Percentiles rank a stretch among this genome's conserved stretches.
These are phyloP conservation scores for Vidua macroura DNA, from an alignment of 2,113 vertebrate species.

Conservation along the genomic window DNA sequence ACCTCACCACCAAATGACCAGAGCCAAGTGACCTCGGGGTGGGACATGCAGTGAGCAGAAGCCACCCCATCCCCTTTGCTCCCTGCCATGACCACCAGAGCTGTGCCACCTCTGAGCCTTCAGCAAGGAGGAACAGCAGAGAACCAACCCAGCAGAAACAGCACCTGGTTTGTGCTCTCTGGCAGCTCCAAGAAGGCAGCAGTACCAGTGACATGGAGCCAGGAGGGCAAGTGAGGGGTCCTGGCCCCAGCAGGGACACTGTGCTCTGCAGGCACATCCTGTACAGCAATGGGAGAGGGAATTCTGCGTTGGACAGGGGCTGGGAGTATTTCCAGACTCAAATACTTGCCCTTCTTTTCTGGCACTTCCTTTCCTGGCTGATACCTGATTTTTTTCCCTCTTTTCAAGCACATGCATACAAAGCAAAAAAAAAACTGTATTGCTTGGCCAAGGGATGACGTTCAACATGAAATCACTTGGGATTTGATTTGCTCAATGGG, in stretches of 20 bases:
- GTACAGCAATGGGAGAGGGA: background rate
- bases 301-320: background rate
- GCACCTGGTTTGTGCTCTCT: background rate
- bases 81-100: accelerated
- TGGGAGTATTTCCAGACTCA: background rate
- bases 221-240: accelerated
- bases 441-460: background rate
- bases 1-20: background rate
- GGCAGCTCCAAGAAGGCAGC: background rate
- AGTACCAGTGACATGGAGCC: background rate
- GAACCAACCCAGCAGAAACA: background rate
- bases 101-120: accelerated
- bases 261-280: background rate
- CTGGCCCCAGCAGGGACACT: accelerated
- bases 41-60: background rate
- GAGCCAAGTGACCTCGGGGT: accelerated
- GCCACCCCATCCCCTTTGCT: background rate
- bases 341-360: background rate
- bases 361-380: background rate
- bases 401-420: background rate
- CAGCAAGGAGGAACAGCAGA: background rate
- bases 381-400: background rate
- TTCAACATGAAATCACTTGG: background rate
- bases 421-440: background rate
- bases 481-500: background rate